Conservation (phyloP, 2,113 vertebrate species). For the Tragelaphus imberbis region DNA sequence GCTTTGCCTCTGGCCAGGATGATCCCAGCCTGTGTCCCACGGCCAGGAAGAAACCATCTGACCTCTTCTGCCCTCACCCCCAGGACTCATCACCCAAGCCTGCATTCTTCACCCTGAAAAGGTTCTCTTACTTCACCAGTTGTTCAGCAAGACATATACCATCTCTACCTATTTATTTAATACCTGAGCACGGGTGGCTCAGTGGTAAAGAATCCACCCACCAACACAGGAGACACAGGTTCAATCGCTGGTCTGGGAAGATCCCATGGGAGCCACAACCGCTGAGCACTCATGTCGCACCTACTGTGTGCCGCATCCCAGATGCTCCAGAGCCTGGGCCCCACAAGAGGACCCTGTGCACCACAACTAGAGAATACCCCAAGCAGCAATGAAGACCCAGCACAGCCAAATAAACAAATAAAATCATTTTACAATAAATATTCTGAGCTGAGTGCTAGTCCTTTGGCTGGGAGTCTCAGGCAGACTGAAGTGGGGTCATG, state of each 20-base stretch:
- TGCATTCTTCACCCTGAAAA: background rate
- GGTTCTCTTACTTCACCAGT: background rate
- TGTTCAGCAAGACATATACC: background rate
- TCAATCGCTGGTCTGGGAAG: background rate
- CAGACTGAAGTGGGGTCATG: background rate
- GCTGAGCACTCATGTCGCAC: background rate
- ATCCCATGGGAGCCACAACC: background rate
- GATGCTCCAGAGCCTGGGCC: background rate
- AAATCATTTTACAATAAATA: background rate
- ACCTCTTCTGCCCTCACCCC: background rate
- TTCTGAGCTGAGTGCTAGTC: background rate
- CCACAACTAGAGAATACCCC: background rate
- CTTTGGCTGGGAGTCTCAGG: background rate
- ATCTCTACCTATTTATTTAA: background rate
- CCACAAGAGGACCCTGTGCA: background rate
- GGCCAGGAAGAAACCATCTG: too few relatives aligned
- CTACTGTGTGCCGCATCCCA: accelerated
- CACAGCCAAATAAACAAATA: background rate
- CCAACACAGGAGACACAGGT: background rate
- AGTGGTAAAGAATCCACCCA: background rate
- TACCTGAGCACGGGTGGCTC: background rate
- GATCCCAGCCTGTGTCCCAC: background rate
- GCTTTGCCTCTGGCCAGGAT: background rate
- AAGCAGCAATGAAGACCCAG: background rate
- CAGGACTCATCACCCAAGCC: background rate